Evolutionary conservation across 2,113 vertebrate species (phyloP).

Genomic region (Cynoglossus semilaevis): DNA sequence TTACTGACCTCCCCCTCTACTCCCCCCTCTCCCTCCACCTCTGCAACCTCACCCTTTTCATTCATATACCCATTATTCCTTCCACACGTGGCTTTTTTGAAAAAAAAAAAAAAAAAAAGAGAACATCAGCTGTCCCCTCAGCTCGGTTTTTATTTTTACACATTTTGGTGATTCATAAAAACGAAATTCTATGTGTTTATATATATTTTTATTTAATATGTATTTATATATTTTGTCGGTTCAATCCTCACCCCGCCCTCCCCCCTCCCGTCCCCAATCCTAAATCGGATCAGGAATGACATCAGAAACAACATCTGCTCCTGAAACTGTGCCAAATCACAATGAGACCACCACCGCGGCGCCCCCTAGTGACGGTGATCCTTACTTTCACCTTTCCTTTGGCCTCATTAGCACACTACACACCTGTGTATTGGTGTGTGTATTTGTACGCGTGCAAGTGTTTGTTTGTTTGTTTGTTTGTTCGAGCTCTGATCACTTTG

Average conservation of each 20-base stretch:
- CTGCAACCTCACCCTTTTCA: constrained; percentile 1
- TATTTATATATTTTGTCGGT: too few species aligned
- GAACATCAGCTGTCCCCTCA: constrained; percentile 48
- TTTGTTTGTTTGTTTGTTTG: constrained; percentile 1
- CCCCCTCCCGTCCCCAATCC: too few species aligned
- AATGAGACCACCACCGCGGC: too few species aligned
- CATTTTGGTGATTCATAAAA: constrained; percentile 18
- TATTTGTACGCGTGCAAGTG: background rate
- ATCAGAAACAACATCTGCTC: too few species aligned
- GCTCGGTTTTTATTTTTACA: constrained; percentile 24
- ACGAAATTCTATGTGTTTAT: background rate
- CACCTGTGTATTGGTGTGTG: background rate
- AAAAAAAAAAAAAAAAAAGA: constrained; percentile 36
- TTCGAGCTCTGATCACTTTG: constrained; percentile 19
- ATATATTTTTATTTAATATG: too few species aligned
- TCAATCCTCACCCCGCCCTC: too few species aligned
- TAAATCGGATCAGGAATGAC: too few species aligned
- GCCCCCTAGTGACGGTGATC: constrained; percentile 2
- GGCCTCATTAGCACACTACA: constrained; percentile 18
- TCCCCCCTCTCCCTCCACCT: constrained; percentile 8
- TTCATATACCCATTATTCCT: constrained; percentile 3
- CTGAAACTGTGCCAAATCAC: too few species aligned
- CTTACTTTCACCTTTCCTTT: too few species aligned
- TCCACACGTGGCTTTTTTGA: constrained; percentile 36
- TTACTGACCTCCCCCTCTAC: background rate